A percentile compares a stretch with the other conserved stretches of the same genome.
Conservation (phyloP, 92 coral and sea anemone species). For the Zoanthus sansibaricus region DNA sequence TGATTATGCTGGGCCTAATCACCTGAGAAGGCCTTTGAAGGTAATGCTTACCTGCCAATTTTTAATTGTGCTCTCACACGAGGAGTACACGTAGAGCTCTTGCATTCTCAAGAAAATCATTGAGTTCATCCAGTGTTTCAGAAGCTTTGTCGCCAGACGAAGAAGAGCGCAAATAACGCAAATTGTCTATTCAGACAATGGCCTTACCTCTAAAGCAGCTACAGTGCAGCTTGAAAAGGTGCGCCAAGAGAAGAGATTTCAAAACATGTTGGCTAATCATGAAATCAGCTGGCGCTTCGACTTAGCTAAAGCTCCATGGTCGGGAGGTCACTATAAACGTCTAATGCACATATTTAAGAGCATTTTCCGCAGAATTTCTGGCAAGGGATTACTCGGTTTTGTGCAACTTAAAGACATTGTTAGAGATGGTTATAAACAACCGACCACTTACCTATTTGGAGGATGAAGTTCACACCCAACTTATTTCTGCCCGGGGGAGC, state of each 20-base stretch:
- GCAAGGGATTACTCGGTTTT: not conserved
- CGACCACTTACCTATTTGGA: not conserved
- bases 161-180: not conserved
- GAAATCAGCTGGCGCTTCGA: slow-evolving; percentile 8
- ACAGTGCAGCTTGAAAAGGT: not conserved
- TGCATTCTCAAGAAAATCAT: not conserved
- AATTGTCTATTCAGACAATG: not conserved
- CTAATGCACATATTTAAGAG: not conserved
- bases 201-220: slow-evolving; percentile 1
- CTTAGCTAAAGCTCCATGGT: slow-evolving; percentile 21
- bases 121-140: not conserved
- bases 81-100: slow-evolving; percentile 10
- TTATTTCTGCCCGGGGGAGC: slow-evolving; percentile 1
- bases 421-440: slow-evolving; percentile 6
- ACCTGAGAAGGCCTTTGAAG: not conserved
- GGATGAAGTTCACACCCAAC: slow-evolving; percentile 2
- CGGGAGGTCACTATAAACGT: not conserved
- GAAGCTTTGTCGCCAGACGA: not conserved
- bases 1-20: slow-evolving; percentile 49
- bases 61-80: slow-evolving; percentile 32
- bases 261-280: not conserved
- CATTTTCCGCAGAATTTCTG: not conserved
- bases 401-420: not conserved
- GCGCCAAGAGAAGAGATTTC: not conserved
- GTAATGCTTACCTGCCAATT: slow-evolving; percentile 24